These are phyloP conservation scores for Noctua comes DNA, from an alignment of 2,888 invertebrate genomes.

Conservation along the genomic window DNA sequence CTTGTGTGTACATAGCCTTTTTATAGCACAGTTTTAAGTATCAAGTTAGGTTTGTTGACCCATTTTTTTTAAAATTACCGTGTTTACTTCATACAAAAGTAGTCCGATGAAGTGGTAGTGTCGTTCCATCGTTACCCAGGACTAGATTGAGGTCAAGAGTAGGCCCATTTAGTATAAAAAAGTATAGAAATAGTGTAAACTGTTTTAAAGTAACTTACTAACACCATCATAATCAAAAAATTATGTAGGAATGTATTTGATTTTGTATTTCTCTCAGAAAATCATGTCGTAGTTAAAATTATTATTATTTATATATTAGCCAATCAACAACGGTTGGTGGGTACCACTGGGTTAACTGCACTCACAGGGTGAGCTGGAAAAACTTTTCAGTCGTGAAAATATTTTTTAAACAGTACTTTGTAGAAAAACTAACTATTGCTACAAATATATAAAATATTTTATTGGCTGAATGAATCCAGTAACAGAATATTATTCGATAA, in stretches of 20 bases:
- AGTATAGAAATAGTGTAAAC: no score
- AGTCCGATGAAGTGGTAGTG: no score
- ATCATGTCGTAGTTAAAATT: background rate
- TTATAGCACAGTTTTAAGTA: constrained; percentile 24
- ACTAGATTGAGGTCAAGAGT: no score
- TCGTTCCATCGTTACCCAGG: no score
- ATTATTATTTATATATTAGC: no score
- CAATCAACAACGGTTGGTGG: background rate
- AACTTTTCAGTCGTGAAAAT: background rate
- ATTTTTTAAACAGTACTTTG: background rate
- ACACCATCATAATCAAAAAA: background rate
- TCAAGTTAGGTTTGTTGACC: background rate
- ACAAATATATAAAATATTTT: no score
- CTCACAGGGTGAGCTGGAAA: background rate
- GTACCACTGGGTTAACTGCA: no score
- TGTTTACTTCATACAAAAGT: background rate
- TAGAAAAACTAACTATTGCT: background rate
- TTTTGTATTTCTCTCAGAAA: background rate
- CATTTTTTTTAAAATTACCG: background rate
- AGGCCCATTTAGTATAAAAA: no score
- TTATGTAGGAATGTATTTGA: background rate
- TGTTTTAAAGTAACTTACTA: background rate
- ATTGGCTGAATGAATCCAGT: no score
- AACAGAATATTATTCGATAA: background rate
- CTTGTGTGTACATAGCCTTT: constrained; percentile 23